Evolutionary conservation across 2,797 vertebrate genomes (phyloP), one percentile per base, ranked within the genome.

Genomic region (Chromobotia macracanthus): DNA sequence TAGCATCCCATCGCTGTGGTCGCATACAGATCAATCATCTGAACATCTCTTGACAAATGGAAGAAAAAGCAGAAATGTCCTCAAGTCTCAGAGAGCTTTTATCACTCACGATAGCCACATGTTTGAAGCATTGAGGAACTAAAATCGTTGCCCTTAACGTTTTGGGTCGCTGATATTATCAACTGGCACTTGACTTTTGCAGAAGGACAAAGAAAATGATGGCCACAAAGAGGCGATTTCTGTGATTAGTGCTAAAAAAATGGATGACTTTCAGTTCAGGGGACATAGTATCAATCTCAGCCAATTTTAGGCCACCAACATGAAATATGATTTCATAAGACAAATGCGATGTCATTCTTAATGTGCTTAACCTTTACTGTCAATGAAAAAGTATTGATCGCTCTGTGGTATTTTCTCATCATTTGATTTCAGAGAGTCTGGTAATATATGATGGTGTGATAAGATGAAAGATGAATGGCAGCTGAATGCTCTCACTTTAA

Each of bases 361-460:
- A 94, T 94, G 93, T 93, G 92, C 93, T 95, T 95, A 95, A 95
- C 93, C 94, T 95, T 95, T 95, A 94, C 93, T 95, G 93, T 95
- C 94, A 94, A 95, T 94, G 93, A 94, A 94, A 95, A 95, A 95
- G 92, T 94, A 95, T 95, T 90, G 94, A 95, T 95, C 90, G 90
- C 87, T 89, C 88, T 0, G 85, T 93, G 92, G 89, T 89, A 92
- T 94, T 94, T 93, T 94, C 92, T 93, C 92, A 90, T 94, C 92
- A 94, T 95, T 95, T 92, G 91, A 94, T 95, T 94, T 95, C 88
- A 91, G 93, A 94, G 94, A 92, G 90, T 88, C 89, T 92, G 93
- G 94, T 94, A 93, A 95, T 94, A 94, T 93, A 93, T 93, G 92
- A 90, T 91, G 91, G 87, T 87, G 88, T 85, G 86, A 80, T 90